Conservation (phyloP, 1,140 invertebrate genomes). For the Hesperophylax magnus region DNA sequence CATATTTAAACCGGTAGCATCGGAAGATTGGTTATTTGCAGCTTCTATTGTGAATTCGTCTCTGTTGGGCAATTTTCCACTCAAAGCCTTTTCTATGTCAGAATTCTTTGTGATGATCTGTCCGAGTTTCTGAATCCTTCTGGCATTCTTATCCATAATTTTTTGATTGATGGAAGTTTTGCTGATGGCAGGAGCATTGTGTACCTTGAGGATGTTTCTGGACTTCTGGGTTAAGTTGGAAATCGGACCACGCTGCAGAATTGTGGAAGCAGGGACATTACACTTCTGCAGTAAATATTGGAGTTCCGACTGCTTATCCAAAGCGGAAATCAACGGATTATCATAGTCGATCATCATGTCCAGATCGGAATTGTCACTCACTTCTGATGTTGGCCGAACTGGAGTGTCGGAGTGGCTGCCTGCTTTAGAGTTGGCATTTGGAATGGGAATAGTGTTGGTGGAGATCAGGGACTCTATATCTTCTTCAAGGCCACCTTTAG, state of each 20-base stretch:
- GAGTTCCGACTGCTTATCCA: conserved; percentile 68
- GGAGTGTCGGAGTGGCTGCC: conserved; percentile 54
- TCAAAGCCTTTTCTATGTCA: conserved; percentile 61
- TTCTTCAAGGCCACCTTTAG: conserved; percentile 57
- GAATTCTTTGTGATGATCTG: conserved; percentile 65
- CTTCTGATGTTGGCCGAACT: conserved; percentile 49
- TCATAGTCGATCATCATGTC: conserved; percentile 62
- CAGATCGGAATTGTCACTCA: conserved; percentile 62
- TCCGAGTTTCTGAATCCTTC: conserved; percentile 67
- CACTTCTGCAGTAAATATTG: conserved; percentile 67
- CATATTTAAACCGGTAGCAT: conserved; percentile 55
- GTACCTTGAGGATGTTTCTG: conserved; percentile 64
- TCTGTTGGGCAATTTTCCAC: conserved; percentile 43
- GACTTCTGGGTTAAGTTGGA: conserved; percentile 65
- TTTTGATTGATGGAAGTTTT: conserved; percentile 64
- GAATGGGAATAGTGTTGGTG: conserved; percentile 68
- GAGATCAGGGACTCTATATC: conserved; percentile 70
- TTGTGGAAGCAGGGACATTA: conserved; percentile 67
- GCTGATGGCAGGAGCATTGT: conserved; percentile 62
- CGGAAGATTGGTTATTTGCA: conserved; percentile 59
- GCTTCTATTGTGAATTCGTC: conserved; percentile 61
- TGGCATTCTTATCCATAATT: conserved; percentile 66
- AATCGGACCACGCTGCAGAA: conserved; percentile 60
- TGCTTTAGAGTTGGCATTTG: conserved; percentile 53
- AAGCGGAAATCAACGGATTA: conserved; percentile 55